phyloP scores from a whole-genome alignment of 1,140 invertebrate species.

The Eumaeus atala region DNA sequence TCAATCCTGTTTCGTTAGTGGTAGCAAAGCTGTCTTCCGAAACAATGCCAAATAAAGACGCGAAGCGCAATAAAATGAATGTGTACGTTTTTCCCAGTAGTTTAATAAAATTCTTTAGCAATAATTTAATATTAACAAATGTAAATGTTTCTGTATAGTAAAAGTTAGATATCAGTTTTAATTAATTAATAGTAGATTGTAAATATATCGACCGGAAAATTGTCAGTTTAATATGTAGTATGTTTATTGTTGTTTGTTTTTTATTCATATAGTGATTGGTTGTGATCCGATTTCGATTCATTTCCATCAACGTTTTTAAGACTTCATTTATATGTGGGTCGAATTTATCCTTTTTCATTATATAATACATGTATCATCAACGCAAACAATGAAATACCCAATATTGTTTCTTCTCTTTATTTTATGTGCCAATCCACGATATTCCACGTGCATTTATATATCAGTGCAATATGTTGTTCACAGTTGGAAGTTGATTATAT shows the following conservation, averaged over 20 bases:
- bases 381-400: not conserved
- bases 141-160: constrained; percentile 74
- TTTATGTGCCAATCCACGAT: constrained; percentile 5
- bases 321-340: constrained; percentile 20
- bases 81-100: constrained; percentile 52
- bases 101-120: constrained; percentile 70
- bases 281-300: constrained; percentile 12
- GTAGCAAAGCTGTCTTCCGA: constrained; percentile 71
- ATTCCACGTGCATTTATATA: constrained; percentile 5
- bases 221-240: constrained; percentile 24
- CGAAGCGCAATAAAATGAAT: constrained; percentile 64
- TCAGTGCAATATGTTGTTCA: constrained; percentile 30
- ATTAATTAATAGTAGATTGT: constrained; percentile 41
- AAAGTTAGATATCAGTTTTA: constrained; percentile 52
- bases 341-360: constrained; percentile 5
- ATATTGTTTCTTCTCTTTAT: constrained; percentile 2
- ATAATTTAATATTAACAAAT: constrained; percentile 67
- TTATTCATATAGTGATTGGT: constrained; percentile 14
- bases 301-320: not conserved
- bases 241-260: constrained; percentile 10
- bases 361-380: constrained; percentile 4
- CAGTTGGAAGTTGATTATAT: constrained; percentile 71
- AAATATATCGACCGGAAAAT: constrained; percentile 26
- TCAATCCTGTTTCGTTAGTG: constrained; percentile 71
- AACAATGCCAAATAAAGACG: constrained; percentile 71